Percentiles rank a stretch among this genome's conserved stretches.
These are phyloP conservation scores for Melanotaenia duboulayi DNA, from an alignment of 2,113 vertebrate species.

Conservation along the genomic window DNA sequence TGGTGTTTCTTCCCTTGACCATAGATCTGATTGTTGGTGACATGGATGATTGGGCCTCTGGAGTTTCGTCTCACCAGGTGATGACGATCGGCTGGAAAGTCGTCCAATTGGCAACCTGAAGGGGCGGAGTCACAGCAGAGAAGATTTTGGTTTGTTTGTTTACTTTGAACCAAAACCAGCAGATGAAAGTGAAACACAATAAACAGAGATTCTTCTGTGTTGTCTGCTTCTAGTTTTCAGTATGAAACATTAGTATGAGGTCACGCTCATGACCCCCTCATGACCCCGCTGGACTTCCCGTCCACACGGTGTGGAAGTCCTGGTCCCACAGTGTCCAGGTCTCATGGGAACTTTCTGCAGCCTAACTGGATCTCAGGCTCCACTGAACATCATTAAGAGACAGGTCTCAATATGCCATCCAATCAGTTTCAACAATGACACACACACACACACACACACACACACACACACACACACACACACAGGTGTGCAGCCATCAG, in stretches of 20 bases:
- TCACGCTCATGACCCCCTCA: no score
- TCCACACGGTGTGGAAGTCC: slow-evolving; percentile 3
- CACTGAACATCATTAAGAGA: slow-evolving; percentile 2
- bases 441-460: slow-evolving; percentile 14
- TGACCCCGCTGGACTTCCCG: no score
- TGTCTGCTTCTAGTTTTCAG: no score
- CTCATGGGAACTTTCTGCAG: slow-evolving; percentile 44
- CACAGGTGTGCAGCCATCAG: slow-evolving; percentile 4
- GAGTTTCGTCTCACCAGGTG: slow-evolving; percentile 89
- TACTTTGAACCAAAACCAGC: no score
- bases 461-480: slow-evolving; percentile 8
- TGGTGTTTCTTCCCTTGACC: slow-evolving; percentile 40
- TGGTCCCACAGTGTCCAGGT: no score
- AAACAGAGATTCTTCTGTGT: no score
- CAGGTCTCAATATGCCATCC: slow-evolving; percentile 7
- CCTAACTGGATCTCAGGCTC: slow-evolving; percentile 45
- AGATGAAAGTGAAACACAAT: no score
- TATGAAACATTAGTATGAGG: no score
- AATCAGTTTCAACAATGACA: slow-evolving; percentile 6
- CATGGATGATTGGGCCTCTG: slow-evolving; percentile 83
- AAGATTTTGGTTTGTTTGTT: neutral
- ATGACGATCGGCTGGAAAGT: slow-evolving; percentile 87
- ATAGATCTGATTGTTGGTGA: slow-evolving; percentile 83
- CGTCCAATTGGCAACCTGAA: slow-evolving; percentile 90
- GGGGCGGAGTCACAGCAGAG: neutral